Conservation (phyloP, 2,888 invertebrate species). For the Allophyes oxyacanthae region DNA sequence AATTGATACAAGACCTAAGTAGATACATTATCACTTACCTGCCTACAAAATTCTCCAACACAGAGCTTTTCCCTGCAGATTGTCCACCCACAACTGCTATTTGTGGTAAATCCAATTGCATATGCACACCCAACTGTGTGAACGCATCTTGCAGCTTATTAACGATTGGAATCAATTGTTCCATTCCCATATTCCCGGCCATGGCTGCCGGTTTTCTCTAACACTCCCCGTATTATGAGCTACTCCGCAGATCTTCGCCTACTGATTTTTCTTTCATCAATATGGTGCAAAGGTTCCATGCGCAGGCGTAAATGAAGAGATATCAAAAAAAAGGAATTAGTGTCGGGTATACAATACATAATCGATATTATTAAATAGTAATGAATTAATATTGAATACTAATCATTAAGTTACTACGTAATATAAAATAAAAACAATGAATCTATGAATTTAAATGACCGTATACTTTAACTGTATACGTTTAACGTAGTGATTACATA, state of each 20-base stretch:
- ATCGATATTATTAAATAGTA: too few species aligned
- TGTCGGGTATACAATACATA: too few species aligned
- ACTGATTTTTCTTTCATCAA: conserved; percentile 87
- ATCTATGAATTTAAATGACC: too few species aligned
- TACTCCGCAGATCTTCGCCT: conserved; percentile 83
- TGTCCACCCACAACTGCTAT: conserved; percentile 99
- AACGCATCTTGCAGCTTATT: conserved; percentile 99
- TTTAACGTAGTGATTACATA: too few species aligned
- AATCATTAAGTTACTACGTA: too few species aligned
- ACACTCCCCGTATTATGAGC: conserved; percentile 82
- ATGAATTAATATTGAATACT: too few species aligned
- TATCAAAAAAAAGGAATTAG: too few species aligned
- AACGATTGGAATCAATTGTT: conserved; percentile 99
- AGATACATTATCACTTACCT: conserved; percentile 91
- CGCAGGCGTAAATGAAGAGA: conserved; percentile 80
- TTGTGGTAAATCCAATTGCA: conserved; percentile 99
- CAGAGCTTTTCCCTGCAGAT: conserved; percentile 99
- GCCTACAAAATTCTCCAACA: conserved; percentile 99
- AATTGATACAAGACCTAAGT: neutral
- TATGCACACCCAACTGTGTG: conserved; percentile 98
- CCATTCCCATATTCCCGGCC: conserved; percentile 96
- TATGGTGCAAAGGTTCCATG: conserved; percentile 70
- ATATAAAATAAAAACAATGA: too few species aligned
- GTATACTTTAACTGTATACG: too few species aligned
- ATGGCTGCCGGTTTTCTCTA: conserved; percentile 85